These are phyloP conservation scores for Eutrigla gurnardus DNA, from an alignment of 2,797 vertebrate genomes.

Conservation along the genomic window DNA sequence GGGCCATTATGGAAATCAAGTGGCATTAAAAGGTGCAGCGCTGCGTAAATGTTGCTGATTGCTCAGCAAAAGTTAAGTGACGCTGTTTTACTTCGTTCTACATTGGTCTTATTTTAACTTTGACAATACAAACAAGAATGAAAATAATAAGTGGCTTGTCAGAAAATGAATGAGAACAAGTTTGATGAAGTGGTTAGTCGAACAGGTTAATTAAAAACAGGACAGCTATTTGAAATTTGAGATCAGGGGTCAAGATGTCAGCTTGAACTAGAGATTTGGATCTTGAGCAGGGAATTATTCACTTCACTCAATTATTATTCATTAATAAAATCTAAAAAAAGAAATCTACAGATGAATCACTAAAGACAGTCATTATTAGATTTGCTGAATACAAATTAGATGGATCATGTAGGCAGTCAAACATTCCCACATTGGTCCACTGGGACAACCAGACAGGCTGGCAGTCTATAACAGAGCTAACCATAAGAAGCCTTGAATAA, in stretches of 20 bases:
- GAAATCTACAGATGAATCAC: background rate
- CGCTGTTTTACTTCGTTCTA: too few relatives aligned
- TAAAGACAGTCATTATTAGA: background rate
- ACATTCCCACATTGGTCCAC: background rate
- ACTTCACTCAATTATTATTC: background rate
- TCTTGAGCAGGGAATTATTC: background rate
- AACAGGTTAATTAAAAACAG: background rate
- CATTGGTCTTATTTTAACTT: background rate
- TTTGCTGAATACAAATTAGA: background rate
- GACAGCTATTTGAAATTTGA: background rate
- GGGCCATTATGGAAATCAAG: constrained; percentile 78
- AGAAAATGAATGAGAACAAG: background rate
- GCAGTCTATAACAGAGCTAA: background rate
- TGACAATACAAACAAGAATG: background rate
- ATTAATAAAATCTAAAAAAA: background rate
- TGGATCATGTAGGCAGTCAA: background rate
- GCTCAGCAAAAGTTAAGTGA: constrained; percentile 31
- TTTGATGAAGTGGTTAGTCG: background rate
- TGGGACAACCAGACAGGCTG: background rate
- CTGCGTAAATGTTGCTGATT: constrained; percentile 32
- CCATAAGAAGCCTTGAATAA: background rate
- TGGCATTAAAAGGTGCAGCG: constrained; percentile 54
- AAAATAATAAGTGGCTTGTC: background rate
- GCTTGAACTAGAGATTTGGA: background rate
- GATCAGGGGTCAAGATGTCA: background rate